A percentile compares a stretch with the other conserved stretches of the same genome.
These are phyloP conservation scores for Pelosia muscerda DNA, from an alignment of 2,888 invertebrate genomes.

Conservation along the genomic window DNA sequence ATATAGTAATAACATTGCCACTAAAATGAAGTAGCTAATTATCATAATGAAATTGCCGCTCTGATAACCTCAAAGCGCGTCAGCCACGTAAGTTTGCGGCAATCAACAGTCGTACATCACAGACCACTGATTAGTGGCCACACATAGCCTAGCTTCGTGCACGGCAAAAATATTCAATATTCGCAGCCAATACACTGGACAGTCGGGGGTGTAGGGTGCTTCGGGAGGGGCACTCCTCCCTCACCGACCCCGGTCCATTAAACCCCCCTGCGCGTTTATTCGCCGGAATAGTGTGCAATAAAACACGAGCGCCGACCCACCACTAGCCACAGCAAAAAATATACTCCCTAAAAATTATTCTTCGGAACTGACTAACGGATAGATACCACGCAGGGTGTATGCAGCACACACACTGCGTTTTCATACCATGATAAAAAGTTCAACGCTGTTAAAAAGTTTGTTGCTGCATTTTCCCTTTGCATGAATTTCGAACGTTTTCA, in stretches of 20 bases:
- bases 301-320: conserved; percentile 77
- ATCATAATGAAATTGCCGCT: background rate
- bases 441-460: conserved; percentile 42
- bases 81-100: conserved; percentile 50
- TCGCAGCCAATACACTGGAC: conserved; percentile 72
- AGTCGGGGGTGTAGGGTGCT: conserved; percentile 43
- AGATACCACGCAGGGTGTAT: conserved; percentile 34
- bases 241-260: conserved; percentile 72
- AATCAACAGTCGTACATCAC: conserved; percentile 59
- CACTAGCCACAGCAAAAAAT: conserved; percentile 80
- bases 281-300: conserved; percentile 84
- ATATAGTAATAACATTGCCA: background rate
- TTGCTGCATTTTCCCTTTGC: conserved; percentile 50
- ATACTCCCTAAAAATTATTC: conserved; percentile 75
- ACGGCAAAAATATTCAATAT: conserved; percentile 83
- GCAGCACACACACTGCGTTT: conserved; percentile 40
- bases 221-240: conserved; percentile 35
- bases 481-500: conserved; percentile 58
- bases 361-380: conserved; percentile 64
- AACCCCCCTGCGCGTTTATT: conserved; percentile 76
- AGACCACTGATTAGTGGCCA: conserved; percentile 75
- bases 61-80: conserved; percentile 14
- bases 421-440: conserved; percentile 45
- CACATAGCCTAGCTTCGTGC: conserved; percentile 62
- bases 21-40: background rate